phyloP scores from a whole-genome alignment of 2,888 invertebrate species.

The Lamellibrachia satsuma region DNA sequence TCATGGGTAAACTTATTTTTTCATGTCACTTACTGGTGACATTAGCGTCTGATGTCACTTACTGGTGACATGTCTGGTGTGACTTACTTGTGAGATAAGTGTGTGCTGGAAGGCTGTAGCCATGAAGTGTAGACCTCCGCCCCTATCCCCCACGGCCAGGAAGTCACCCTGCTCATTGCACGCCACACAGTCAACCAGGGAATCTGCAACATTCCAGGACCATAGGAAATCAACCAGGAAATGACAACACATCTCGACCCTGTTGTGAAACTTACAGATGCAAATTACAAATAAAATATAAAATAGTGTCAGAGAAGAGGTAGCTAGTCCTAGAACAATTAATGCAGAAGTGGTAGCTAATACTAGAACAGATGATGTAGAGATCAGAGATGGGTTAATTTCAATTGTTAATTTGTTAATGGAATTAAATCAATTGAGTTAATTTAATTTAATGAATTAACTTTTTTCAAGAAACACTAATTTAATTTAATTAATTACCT shows the following conservation, averaged over 20 bases:
- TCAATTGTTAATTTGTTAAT: no score
- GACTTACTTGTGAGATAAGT: neutral
- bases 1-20: neutral
- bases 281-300: no score
- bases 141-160: neutral
- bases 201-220: neutral
- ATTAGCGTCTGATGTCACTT: neutral
- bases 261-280: no score
- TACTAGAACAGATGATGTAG: no score
- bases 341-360: no score
- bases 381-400: no score
- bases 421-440: no score
- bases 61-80: neutral
- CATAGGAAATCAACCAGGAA: neutral
- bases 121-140: neutral
- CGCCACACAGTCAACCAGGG: neutral
- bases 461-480: no score
- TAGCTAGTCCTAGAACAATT: no score
- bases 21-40: neutral
- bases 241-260: neutral
- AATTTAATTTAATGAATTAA: no score
- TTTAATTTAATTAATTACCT: no score
- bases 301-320: no score
- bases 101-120: neutral
- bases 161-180: neutral